phyloP scores from a whole-genome alignment of 2,113 vertebrate species.

The Odocoileus hemionus region DNA sequence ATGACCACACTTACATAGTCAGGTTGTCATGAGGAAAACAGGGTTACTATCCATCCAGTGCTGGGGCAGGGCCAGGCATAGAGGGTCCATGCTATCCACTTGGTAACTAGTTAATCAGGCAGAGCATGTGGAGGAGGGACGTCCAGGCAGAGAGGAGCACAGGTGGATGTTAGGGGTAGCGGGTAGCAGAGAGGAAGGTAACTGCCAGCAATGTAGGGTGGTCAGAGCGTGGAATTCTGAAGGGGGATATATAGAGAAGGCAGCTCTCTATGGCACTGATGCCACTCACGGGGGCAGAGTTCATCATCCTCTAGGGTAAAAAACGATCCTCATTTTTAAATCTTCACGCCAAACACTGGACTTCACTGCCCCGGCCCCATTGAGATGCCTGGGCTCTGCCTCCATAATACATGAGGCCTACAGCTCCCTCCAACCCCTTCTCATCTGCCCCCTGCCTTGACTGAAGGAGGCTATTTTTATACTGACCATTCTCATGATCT shows the following conservation, averaged over 20 bases:
- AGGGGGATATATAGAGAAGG: background rate
- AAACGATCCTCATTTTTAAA: background rate
- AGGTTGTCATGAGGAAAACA: background rate
- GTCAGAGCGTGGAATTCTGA: accelerated
- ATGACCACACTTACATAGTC: background rate
- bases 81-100: accelerated
- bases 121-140: background rate
- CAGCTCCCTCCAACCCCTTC: background rate
- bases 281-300: accelerated
- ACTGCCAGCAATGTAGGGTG: no score
- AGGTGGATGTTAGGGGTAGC: background rate
- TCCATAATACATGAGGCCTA: background rate
- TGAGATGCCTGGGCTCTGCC: background rate
- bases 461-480: background rate
- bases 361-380: accelerated
- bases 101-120: background rate
- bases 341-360: background rate
- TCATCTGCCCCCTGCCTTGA: background rate
- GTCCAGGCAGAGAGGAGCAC: background rate
- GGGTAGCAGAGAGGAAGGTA: background rate
- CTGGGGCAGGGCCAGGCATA: background rate
- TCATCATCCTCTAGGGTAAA: background rate
- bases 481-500: background rate
- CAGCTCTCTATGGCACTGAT: accelerated
- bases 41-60: background rate